phyloP scores from a whole-genome alignment of 2,113 vertebrate genomes.

The Sinocyclocheilus rhinocerous region DNA sequence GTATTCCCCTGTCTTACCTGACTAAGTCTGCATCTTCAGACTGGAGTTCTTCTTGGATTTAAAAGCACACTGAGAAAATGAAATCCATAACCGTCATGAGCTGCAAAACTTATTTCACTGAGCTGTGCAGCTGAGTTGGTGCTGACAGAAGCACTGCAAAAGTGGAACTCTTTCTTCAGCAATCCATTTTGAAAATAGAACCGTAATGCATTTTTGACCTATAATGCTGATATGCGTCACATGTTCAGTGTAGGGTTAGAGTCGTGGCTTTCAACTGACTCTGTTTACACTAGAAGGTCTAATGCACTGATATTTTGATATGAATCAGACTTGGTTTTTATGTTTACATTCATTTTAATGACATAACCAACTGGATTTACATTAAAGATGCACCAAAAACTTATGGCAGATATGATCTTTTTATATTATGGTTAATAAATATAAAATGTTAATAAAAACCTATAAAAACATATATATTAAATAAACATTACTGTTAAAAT shows the following conservation, averaged over 20 bases:
- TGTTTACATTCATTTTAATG: not conserved
- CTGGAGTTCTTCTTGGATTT: conserved; percentile 14
- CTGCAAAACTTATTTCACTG: conserved; percentile 3
- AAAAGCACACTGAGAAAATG: conserved; percentile 18
- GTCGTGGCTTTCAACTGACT: not conserved
- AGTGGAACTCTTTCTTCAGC: conserved; percentile 25
- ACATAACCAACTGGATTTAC: not conserved
- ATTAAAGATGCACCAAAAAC: not conserved
- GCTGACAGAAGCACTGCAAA: conserved; percentile 29
- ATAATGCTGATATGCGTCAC: not conserved
- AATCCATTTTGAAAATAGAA: conserved; percentile 26
- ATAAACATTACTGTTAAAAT: not conserved
- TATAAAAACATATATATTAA: no score
- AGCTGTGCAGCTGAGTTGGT: not conserved
- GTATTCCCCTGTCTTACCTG: conserved; percentile 31
- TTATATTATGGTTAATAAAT: not conserved
- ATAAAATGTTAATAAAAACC: no score
- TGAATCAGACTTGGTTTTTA: not conserved
- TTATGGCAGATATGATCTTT: not conserved
- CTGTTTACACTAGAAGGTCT: not conserved
- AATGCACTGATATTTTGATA: not conserved
- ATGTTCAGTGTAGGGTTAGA: not conserved
- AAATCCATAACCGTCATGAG: conserved; percentile 4
- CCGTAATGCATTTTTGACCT: conserved; percentile 1
- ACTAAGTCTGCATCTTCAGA: conserved; percentile 33